Evolutionary conservation across 2,888 invertebrate genomes (phyloP), one percentile per base, ranked within the genome.

Genomic region (Clusia tigrina): DNA sequence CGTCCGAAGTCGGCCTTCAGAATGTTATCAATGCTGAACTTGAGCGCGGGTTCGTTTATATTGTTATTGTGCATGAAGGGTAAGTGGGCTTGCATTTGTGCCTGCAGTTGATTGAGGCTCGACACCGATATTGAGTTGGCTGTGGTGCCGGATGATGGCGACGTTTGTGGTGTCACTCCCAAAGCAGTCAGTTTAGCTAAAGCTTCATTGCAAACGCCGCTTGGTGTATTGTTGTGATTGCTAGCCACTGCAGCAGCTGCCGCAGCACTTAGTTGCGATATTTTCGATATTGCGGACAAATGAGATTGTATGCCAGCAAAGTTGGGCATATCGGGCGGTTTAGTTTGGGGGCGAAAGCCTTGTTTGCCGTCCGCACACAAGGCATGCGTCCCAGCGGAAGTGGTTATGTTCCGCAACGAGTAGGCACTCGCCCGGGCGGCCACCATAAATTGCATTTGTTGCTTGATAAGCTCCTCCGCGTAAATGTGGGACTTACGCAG

Each of bases 1-100:
- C 90, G 85, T 0, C 94, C 94, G 70, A 94, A 94, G 79, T 94
- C 94, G 0, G 94, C 94, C 76, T 92, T 89, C 23, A 94, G 83
- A 66, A 94, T 94, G 82, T 94, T 94, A 74, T 92, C 92, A 79
- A 95, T 93, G 76, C 93, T 93, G 85, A 94, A 94, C 71, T 91
- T 90, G 26, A 94, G 81, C 70, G 87, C 87, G 54, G 85, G 85
- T 66, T 88, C 88, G 66, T 88, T 87, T 1, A 85, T 69, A 67
- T 83, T 80, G 57, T 71, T 69, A 60, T 77, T 71, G 58, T 76
- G 70, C 23, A 74, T 69, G 26, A 75, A 73, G 5, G 71, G 81
- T 66, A 75, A 74, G 66, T 70, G 78, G n/a, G 76, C 78, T 64
- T 80, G 78, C 65, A 77, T 76, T 57, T 81, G 78, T 42, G 74